Evolutionary conservation across 2,888 invertebrate species (phyloP).

Genomic region (Amblyteles armatorius): DNA sequence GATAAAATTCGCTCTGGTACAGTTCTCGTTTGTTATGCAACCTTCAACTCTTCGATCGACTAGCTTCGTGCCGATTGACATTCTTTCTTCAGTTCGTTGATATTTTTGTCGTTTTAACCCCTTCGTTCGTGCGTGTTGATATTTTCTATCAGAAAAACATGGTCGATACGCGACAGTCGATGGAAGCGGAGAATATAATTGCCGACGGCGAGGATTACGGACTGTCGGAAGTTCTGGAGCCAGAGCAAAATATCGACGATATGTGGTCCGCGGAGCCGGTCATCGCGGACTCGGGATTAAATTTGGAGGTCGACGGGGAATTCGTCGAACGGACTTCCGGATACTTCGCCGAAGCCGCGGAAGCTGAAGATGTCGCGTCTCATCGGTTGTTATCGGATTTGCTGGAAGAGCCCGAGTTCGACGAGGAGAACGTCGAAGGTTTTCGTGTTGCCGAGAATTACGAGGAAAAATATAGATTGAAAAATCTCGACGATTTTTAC

Average conservation of each 20-base stretch:
- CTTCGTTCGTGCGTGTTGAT: not conserved
- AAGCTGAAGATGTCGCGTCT: slow-evolving; percentile 2
- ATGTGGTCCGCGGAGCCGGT: not conserved
- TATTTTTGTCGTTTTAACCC: slow-evolving; percentile 3
- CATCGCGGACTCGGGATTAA: not conserved
- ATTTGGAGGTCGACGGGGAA: not conserved
- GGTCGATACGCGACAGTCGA: slow-evolving; percentile 25
- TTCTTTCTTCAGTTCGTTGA: not conserved
- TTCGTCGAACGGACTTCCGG: not conserved
- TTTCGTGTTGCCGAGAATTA: slow-evolving; percentile 11
- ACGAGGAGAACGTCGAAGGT: slow-evolving; percentile 3
- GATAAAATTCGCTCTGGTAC: not conserved
- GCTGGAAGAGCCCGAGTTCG: slow-evolving; percentile 20
- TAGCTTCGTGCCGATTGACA: not conserved
- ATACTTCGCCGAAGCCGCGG: not conserved
- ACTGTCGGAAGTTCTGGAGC: not conserved
- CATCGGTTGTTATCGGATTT: slow-evolving; percentile 19
- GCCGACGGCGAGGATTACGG: not conserved
- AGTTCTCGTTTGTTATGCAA: not conserved
- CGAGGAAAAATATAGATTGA: not conserved
- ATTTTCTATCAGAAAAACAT: not conserved
- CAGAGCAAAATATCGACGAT: not conserved
- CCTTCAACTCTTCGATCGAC: not conserved
- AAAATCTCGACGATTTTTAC: not conserved
- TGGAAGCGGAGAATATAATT: slow-evolving; percentile 1